Evolutionary conservation across 2,888 invertebrate genomes (phyloP), one percentile per base, ranked within the genome.

Genomic region (Acleris holmiana): DNA sequence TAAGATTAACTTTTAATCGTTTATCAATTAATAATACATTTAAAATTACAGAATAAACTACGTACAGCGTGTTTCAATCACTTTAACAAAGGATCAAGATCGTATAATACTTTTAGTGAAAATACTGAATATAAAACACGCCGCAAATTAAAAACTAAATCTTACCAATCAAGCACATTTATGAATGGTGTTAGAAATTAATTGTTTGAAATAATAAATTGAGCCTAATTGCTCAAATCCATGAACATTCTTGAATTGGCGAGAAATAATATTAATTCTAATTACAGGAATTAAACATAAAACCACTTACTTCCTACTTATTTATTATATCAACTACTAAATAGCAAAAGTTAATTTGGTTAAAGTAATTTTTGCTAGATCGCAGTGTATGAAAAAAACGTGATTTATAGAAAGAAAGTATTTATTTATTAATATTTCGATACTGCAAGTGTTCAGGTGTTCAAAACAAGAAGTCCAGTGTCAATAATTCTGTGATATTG

Each of bases 21-120:
- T 67, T 65, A 64, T 83, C 80, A 80, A 79, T 79, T 75, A 80
- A 80, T 80, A 83, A 80, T 81, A 84, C 77, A 80, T 74, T 78
- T 75, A 76, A 79, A 76, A 78, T 81, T 83, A 81, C 68, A 35
- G 76, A 76, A 73, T 75, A 82, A 76, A 75, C 75, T 78, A 84
- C 72, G 41, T 66, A 71, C 76, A 73, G 73, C 72, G 77, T 68
- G 73, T 73, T 75, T 73, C 21, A 62, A 54, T 70, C 69, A 68
- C 61, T 56, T 51, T 51, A 59, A 50, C 50, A 61, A 68, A 67
- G 68, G 60, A 59, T 47, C 51, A 63, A 61, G 68, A 44, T 67
- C 51, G 41, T 57, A 67, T 72, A 72, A 74, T 75, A 75, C 71
- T 75, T 68, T 67, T 44, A 67, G 69, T 68, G 63, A 67, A 69